A percentile compares a stretch with the other conserved stretches of the same genome.
Conservation (phyloP, 2,113 vertebrate genomes). For the Nycticryphes semicollaris region DNA sequence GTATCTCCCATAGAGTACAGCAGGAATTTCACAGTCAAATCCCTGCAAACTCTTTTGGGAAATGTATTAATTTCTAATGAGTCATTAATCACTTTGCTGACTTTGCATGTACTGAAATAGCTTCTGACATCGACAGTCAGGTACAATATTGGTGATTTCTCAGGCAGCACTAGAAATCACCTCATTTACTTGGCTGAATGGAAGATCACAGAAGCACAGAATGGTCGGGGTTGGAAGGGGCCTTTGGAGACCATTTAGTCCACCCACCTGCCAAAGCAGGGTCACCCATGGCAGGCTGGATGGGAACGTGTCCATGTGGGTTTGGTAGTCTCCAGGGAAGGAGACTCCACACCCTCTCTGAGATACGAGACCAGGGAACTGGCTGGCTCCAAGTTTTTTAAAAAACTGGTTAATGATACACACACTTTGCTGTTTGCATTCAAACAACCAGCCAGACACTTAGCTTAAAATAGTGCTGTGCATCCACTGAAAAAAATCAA, state of each 20-base stretch:
- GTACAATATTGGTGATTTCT: neutral
- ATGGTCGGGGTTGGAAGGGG: neutral
- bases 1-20: neutral
- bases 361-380: neutral
- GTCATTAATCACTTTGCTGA: constrained; percentile 11
- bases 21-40: neutral
- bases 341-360: neutral
- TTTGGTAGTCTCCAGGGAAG: neutral
- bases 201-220: neutral
- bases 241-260: neutral
- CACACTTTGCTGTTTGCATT: neutral
- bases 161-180: neutral
- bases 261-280: neutral
- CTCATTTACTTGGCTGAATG: neutral
- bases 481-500: neutral
- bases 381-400: neutral
- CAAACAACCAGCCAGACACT: neutral
- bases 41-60: neutral
- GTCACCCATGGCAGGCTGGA: neutral
- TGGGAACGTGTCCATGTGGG: neutral
- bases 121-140: neutral
- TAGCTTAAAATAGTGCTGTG: neutral
- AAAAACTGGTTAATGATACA: neutral
- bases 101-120: neutral
- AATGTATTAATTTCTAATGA: constrained; percentile 36